Evolutionary conservation across 2,888 invertebrate genomes (phyloP).

Genomic region (Drosophila demipolita): DNA sequence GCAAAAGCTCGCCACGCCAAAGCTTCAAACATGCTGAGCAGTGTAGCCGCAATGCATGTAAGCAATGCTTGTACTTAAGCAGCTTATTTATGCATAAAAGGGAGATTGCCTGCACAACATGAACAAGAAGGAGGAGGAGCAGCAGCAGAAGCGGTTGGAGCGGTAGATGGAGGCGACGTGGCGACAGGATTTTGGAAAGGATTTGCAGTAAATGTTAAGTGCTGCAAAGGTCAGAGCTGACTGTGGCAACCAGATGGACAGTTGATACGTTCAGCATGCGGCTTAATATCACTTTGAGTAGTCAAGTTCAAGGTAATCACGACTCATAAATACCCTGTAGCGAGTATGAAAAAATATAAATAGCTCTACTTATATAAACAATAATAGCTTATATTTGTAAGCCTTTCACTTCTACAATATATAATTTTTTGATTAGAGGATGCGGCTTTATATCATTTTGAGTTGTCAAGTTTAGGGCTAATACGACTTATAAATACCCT

Average conservation of each 20-base stretch:
- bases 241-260: slow-evolving; percentile 41
- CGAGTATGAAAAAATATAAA: background rate
- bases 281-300: slow-evolving; percentile 4
- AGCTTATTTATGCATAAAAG: slow-evolving; percentile 44
- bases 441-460: no score
- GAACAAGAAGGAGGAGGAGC: background rate
- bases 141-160: background rate
- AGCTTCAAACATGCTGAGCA: slow-evolving; percentile 30
- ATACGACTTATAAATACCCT: no score
- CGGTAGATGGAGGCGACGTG: slow-evolving; percentile 24
- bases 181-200: slow-evolving; percentile 47
- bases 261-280: slow-evolving; percentile 30
- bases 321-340: slow-evolving; percentile 10
- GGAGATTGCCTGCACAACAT: slow-evolving; percentile 7
- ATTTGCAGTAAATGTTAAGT: slow-evolving; percentile 40
- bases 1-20: slow-evolving; percentile 32
- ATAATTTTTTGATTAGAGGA: background rate
- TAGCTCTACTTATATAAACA: background rate
- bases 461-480: no score
- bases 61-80: slow-evolving; percentile 32
- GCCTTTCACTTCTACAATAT: background rate
- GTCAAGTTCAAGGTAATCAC: background rate
- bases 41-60: slow-evolving; percentile 27
- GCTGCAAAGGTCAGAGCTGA: slow-evolving; percentile 45
- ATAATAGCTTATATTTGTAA: background rate